Conservation (phyloP, 2,797 vertebrate species). For the Labeo calbasu region DNA sequence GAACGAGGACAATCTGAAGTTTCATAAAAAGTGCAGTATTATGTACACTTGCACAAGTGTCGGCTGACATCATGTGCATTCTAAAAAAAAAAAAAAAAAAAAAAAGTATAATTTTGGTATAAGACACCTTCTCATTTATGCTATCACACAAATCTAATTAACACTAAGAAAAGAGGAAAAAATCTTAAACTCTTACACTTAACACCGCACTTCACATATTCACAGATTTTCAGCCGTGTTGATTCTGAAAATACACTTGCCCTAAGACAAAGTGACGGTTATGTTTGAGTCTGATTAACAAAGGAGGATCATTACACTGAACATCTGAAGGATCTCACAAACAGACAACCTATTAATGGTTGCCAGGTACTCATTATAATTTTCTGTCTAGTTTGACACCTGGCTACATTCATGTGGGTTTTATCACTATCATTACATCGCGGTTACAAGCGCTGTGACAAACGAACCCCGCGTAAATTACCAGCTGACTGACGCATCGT, state of each 20-base stretch:
- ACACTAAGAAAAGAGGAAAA: background rate
- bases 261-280: background rate
- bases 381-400: slow-evolving; percentile 20
- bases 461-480: slow-evolving; percentile 1
- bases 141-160: slow-evolving; percentile 14
- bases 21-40: background rate
- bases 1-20: background rate
- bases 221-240: background rate
- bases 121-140: background rate
- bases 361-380: slow-evolving; percentile 26
- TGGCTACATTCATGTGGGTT: slow-evolving; percentile 12
- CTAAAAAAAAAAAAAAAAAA: too few species aligned
- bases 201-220: background rate
- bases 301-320: background rate
- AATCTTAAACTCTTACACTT: background rate
- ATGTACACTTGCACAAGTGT: background rate
- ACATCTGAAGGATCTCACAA: slow-evolving; percentile 20
- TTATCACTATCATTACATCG: slow-evolving; percentile 18
- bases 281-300: background rate
- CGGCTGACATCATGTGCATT: background rate
- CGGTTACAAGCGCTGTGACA: slow-evolving; percentile 15
- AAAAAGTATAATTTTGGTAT: background rate
- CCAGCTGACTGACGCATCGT: background rate
- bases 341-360: slow-evolving; percentile 24
- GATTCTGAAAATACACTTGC: slow-evolving; percentile 19